Evolutionary conservation across 2,888 invertebrate species (phyloP), one percentile per base, ranked within the genome.

Genomic region (Psylliodes chrysocephalus): DNA sequence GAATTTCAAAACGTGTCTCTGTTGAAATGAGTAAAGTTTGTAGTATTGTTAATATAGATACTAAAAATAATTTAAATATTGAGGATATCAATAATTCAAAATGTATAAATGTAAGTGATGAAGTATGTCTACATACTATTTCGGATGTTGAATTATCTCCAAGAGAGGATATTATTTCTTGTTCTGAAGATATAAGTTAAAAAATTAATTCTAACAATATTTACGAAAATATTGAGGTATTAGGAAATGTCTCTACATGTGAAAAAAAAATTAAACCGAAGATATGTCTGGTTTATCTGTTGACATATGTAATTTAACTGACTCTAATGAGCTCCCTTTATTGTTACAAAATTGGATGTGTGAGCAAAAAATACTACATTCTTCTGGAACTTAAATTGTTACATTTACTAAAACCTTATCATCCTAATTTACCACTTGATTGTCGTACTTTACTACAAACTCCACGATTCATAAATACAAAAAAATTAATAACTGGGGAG

Each of bases 381-480:
- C n/a, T n/a, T n/a, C n/a, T n/a, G n/a, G n/a, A n/a, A n/a, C n/a
- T n/a, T n/a, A 55, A 44, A 55, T 17, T 55, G 12, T 28, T 55
- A 35, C 57, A 57, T 25, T 10, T 57, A 15, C 10, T 57, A 38
- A 49, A 47, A 47, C 47, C 47, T 22, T 49, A 57, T 15, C 49
- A 57, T 49, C 19, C 17, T 7, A 38, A 49, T 15, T 38, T 49
- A 15, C 57, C 57, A 14, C 38, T 49, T 35, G 47, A 59, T 59
- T 40, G 40, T 59, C 38, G 57, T 30, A 59, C 57, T 38, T 38
- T 59, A 19, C 38, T 59, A 10, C 14, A 38, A 40, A 59, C 57
- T 59, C 49, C 49, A 12, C 22, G 47, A 59, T 35, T 35, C 19
- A 38, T 49, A 38, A 33, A 38, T 25, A 17, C 25, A 22, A 40